Evolutionary conservation across 2,797 vertebrate species (phyloP).

Genomic region (Melopsittacus undulatus): DNA sequence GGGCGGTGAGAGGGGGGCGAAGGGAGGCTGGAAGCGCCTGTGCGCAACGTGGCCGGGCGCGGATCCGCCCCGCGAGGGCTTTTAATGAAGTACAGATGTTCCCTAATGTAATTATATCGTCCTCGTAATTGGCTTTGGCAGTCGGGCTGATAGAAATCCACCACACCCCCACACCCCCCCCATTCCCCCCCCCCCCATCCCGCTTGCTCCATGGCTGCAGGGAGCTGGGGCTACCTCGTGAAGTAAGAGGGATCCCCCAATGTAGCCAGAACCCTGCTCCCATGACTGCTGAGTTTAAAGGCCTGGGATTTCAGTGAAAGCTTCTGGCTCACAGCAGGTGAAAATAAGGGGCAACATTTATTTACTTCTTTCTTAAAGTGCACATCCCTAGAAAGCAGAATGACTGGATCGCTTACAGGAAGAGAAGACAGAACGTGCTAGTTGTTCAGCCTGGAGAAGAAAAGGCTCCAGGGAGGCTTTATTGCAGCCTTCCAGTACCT

Average conservation of each 20-base stretch:
- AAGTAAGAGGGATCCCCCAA: not conserved
- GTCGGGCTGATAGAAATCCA: not conserved
- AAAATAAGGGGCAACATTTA: not conserved
- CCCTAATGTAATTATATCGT: slow-evolving; percentile 11
- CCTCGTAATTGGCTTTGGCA: slow-evolving; percentile 25
- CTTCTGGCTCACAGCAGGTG: not conserved
- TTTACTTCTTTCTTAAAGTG: not conserved
- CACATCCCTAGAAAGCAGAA: not conserved
- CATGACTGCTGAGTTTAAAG: rapidly evolving
- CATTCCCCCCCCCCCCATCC: not conserved
- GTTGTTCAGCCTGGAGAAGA: not conserved
- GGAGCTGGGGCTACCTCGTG: not conserved
- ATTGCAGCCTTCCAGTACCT: not conserved
- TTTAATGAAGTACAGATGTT: slow-evolving; percentile 46
- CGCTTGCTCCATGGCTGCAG: not conserved
- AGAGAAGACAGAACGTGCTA: not conserved
- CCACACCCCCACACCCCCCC: too few species aligned
- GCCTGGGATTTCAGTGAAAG: rapidly evolving
- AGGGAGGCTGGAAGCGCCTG: not conserved
- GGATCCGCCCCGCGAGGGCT: slow-evolving; percentile 16
- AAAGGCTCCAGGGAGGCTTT: not conserved
- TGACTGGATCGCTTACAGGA: not conserved
- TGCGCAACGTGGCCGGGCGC: not conserved
- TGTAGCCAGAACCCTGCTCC: rapidly evolving
- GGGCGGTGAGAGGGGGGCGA: not conserved